Base-by-base conservation (phyloP, 2,797 vertebrate genomes). In the Poecilia gillii region DNA sequence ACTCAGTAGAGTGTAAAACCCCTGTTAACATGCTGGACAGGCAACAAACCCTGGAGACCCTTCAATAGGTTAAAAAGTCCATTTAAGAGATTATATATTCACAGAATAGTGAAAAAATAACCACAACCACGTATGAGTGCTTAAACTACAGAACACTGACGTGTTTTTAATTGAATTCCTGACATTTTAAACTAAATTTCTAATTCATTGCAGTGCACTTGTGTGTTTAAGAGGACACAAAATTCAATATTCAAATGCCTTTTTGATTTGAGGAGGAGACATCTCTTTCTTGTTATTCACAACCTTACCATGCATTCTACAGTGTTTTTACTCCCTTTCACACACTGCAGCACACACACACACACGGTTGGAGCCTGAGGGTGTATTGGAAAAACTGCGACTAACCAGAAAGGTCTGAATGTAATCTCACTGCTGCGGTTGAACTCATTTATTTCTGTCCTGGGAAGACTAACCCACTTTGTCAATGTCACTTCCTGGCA, bases 371-470 rank as follows among this genome's bases (percentile, higher is more conserved):
- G 82, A 83, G 82, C 85, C 80, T 0, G 46, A 81, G 87, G 90
- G 79, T 83, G 73, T 83, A 87, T 84, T 81, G 84, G 84, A 85
- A 87, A 89, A 88, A 87, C 77, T 66, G 57, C 45, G 36, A 75
- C 90, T 83, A 82, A 89, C 89, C 83, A 91, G 85, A 89, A 85
- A 88, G 90, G 75, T 88, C 91, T 85, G 83, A 90, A 84, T 76
- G 76, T 93, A 94, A 95, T 93, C 92, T 93, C 86, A 89, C 85
- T 85, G 92, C 93, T 88, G 87, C 91, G 91, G 86, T 94, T 95
- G 91, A 94, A 95, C 90, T 93, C 84, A 92, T 94, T 95, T 93
- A 93, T 91, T 92, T 90, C 90, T 90, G 88, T 81, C 83, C 90
- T 82, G 83, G 82, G 91, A 91, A 90, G 81, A 90, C 84, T 90